A percentile compares a stretch with the other conserved stretches of the same genome.
Conservation (phyloP, 2,888 invertebrate species). For the Meloe dianella region DNA sequence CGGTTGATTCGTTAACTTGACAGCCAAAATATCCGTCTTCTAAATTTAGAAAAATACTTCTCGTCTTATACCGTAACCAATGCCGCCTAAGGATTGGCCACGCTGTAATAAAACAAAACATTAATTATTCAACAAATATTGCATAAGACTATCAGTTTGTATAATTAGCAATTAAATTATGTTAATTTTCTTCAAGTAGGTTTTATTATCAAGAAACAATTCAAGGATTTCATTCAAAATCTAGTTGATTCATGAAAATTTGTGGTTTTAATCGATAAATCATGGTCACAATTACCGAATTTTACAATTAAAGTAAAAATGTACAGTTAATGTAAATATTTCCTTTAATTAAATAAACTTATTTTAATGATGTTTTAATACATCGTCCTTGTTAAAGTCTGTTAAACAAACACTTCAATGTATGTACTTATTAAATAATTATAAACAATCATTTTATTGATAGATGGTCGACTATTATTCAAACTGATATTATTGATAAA, state of each 20-base stretch:
- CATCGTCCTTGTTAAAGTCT: slow-evolving; percentile 22
- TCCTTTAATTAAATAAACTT: slow-evolving; percentile 16
- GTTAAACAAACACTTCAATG: slow-evolving; percentile 17
- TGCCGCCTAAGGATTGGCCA: slow-evolving; percentile 81
- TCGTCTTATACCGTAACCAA: slow-evolving; percentile 83
- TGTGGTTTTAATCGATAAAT: neutral
- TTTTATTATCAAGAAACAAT: neutral
- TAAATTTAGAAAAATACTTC: slow-evolving; percentile 96
- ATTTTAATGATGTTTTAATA: slow-evolving; percentile 13
- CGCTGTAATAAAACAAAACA: slow-evolving; percentile 62
- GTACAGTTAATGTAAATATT: neutral
- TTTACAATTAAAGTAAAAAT: neutral
- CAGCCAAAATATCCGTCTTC: slow-evolving; percentile 98
- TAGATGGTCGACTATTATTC: neutral
- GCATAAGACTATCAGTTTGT: neutral
- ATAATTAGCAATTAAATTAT: neutral
- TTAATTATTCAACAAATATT: neutral
- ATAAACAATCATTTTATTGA: slow-evolving; percentile 12
- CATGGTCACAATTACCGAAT: neutral
- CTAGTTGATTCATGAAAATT: neutral
- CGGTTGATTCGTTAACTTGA: slow-evolving; percentile 95
- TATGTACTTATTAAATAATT: slow-evolving; percentile 22
- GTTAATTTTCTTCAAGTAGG: neutral
- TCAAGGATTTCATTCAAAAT: neutral
- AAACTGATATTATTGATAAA: slow-evolving; percentile 19